These are phyloP conservation scores for Leucania comma DNA, from an alignment of 2,888 invertebrate genomes.

Conservation along the genomic window DNA sequence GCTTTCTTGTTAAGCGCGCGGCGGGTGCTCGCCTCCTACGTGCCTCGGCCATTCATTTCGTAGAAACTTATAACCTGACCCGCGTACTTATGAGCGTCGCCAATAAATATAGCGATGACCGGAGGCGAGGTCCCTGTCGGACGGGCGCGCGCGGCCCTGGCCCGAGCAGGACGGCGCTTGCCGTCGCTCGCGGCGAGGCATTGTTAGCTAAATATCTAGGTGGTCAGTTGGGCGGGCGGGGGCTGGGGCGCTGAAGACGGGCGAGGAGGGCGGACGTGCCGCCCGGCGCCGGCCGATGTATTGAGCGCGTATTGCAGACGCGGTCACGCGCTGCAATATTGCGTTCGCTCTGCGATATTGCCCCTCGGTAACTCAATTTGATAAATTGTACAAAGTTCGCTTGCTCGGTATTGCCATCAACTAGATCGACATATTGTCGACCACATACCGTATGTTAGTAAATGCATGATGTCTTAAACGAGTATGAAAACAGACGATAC, in stretches of 20 bases:
- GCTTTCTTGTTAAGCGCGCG: slow-evolving; percentile 88
- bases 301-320: slow-evolving; percentile 91
- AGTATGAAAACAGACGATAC: neutral
- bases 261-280: slow-evolving; percentile 85
- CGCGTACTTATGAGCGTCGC: slow-evolving; percentile 91
- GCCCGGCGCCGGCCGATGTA: slow-evolving; percentile 90
- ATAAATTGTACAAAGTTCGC: slow-evolving; percentile 90
- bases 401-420: slow-evolving; percentile 82
- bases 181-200: slow-evolving; percentile 85
- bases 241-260: slow-evolving; percentile 79
- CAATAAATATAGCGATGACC: slow-evolving; percentile 91
- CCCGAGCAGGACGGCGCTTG: slow-evolving; percentile 81
- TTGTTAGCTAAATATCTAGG: slow-evolving; percentile 91
- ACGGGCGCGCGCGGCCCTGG: slow-evolving; percentile 62
- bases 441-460: slow-evolving; percentile 47
- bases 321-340: slow-evolving; percentile 91
- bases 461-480: slow-evolving; percentile 17
- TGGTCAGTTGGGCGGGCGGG: slow-evolving; percentile 88
- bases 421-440: slow-evolving; percentile 77
- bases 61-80: slow-evolving; percentile 91
- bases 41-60: slow-evolving; percentile 90
- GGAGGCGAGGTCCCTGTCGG: slow-evolving; percentile 85
- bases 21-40: slow-evolving; percentile 87
- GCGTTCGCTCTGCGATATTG: slow-evolving; percentile 90
- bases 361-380: slow-evolving; percentile 90